Percentiles rank a stretch among this genome's conserved stretches.
Evolutionary conservation across 2,888 invertebrate species (phyloP).

Genomic region (Lacanobia wlatinum): DNA sequence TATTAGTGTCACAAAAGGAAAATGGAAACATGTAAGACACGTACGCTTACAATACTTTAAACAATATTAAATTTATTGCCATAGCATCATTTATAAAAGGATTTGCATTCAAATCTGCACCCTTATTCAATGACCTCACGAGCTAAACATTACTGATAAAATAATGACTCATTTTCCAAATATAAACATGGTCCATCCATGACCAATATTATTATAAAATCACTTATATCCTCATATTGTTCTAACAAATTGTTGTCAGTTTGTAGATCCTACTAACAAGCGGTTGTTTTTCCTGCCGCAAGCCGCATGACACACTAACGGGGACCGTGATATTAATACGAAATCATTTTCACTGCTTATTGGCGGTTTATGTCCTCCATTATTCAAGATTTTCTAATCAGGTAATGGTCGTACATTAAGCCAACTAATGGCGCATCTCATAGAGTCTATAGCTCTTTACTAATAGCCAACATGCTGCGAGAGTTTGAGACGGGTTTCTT

Average conservation of each 20-base stretch:
- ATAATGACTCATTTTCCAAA: constrained; percentile 35
- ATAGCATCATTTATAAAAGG: constrained; percentile 7
- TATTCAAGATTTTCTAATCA: constrained; percentile 57
- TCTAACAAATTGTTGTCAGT: constrained; percentile 22
- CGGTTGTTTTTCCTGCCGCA: constrained; percentile 40
- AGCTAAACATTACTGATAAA: neutral
- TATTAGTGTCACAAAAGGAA: constrained; percentile 53
- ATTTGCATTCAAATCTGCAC: constrained; percentile 13
- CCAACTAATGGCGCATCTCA: constrained; percentile 53
- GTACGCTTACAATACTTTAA: constrained; percentile 10
- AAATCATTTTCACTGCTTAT: constrained; percentile 28
- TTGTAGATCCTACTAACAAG: constrained; percentile 26
- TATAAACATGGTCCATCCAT: constrained; percentile 23
- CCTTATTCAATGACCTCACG: constrained; percentile 34
- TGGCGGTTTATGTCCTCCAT: constrained; percentile 31
- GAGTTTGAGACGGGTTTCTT: constrained; percentile 40
- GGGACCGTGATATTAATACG: constrained; percentile 27
- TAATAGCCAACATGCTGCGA: constrained; percentile 51
- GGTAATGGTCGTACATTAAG: constrained; percentile 39
- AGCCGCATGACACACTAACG: constrained; percentile 19
- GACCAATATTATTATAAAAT: constrained; percentile 31
- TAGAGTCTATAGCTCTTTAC: constrained; percentile 31
- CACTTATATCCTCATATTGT: constrained; percentile 28
- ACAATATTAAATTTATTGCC: constrained; percentile 7
- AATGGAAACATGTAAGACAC: constrained; percentile 35